Conservation (phyloP, 2,888 invertebrate species). For the Drosophila affinis region DNA sequence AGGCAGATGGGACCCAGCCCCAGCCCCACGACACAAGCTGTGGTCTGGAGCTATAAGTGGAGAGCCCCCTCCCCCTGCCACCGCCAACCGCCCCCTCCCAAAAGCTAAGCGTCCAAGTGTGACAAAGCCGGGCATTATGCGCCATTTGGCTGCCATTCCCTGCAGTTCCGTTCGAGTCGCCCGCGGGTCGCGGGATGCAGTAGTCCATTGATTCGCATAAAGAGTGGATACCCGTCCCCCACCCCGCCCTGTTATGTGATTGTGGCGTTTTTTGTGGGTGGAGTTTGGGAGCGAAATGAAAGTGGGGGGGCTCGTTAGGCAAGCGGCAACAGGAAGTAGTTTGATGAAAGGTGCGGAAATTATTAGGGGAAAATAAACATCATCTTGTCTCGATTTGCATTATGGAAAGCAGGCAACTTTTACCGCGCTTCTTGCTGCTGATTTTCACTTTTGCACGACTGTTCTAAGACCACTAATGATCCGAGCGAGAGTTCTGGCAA, state of each 20-base stretch:
- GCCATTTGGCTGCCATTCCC: conserved; percentile 37
- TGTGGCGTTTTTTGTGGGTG: conserved; percentile 16
- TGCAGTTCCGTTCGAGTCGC: conserved; percentile 35
- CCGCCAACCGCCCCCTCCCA: conserved; percentile 12
- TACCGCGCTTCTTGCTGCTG: conserved; percentile 10
- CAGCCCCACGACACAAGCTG: conserved; percentile 20
- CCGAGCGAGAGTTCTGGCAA: conserved; percentile 20
- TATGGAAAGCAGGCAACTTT: not conserved
- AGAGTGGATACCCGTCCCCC: not conserved
- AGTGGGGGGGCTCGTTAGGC: conserved; percentile 10
- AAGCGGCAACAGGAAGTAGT: conserved; percentile 24
- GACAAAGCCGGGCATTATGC: conserved; percentile 73
- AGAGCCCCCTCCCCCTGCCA: not conserved
- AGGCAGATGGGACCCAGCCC: not conserved
- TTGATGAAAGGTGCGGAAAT: conserved; percentile 11
- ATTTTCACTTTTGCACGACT: conserved; percentile 34
- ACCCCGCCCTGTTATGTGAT: conserved; percentile 19
- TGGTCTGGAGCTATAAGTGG: conserved; percentile 6
- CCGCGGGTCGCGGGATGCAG: conserved; percentile 21
- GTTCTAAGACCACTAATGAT: conserved; percentile 11
- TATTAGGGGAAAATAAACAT: conserved; percentile 10
- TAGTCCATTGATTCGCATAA: conserved; percentile 31
- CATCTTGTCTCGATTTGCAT: not conserved
- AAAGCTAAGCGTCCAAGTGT: conserved; percentile 67
- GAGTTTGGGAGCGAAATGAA: conserved; percentile 1